These are phyloP conservation scores for Villa cingulata DNA, from an alignment of 2,888 invertebrate species.

Conservation along the genomic window DNA sequence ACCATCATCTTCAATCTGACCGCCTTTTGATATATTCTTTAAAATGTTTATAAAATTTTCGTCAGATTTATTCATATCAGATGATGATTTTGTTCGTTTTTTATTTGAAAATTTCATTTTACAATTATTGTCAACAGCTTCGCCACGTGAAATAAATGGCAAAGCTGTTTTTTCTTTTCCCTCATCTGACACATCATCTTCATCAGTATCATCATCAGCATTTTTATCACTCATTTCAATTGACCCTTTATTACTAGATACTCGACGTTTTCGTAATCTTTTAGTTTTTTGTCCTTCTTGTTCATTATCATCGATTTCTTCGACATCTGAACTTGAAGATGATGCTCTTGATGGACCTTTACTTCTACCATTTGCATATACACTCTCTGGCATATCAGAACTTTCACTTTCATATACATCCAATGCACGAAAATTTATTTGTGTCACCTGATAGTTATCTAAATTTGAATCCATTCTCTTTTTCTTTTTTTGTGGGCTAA, in stretches of 20 bases:
- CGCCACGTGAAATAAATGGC: slow-evolving; percentile 26
- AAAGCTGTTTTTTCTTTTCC: slow-evolving; percentile 19
- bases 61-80: slow-evolving; percentile 16
- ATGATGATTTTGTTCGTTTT: background rate
- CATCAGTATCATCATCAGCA: slow-evolving; percentile 17
- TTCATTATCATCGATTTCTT: slow-evolving; percentile 4
- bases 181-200: slow-evolving; percentile 10
- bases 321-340: slow-evolving; percentile 12
- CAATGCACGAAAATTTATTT: slow-evolving; percentile 35
- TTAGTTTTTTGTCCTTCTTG: slow-evolving; percentile 21
- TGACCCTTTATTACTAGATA: slow-evolving; percentile 24
- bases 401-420: slow-evolving; percentile 49
- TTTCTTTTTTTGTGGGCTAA: background rate
- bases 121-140: slow-evolving; percentile 26
- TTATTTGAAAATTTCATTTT: slow-evolving; percentile 10
- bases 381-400: slow-evolving; percentile 34
- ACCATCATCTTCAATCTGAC: slow-evolving; percentile 7
- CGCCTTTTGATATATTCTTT: slow-evolving; percentile 19
- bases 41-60: slow-evolving; percentile 23
- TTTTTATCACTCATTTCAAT: slow-evolving; percentile 18
- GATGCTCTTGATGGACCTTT: slow-evolving; percentile 21
- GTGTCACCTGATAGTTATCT: slow-evolving; percentile 28
- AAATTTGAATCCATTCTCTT: slow-evolving; percentile 10
- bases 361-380: slow-evolving; percentile 24
- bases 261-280: slow-evolving; percentile 27